Evolutionary conservation across 2,113 vertebrate species (phyloP), one percentile per base, ranked within the genome.

Genomic region (Mustela nigripes): DNA sequence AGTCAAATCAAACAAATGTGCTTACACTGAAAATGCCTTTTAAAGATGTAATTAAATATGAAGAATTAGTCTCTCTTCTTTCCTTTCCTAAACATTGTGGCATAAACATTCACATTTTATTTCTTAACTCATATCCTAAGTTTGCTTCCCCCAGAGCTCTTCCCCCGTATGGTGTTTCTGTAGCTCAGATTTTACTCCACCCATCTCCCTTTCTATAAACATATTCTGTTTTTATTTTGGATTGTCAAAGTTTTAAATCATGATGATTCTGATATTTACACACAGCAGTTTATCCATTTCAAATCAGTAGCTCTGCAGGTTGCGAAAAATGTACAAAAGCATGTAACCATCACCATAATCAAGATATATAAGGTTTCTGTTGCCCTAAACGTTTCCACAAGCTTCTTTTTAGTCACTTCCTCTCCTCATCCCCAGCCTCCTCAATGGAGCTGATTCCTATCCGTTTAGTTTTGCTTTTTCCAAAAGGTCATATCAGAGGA

Each of bases 31-130:
- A 97, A 94, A 79, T 92, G 31, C 12, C 79, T 95, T 92, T 97
- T 94, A 83, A 96, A 74, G 56, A 73, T 15, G n/a, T 87, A 76
- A 97, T 92, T 86, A 95, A 95, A 79, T 94, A 90, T 92, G 95
- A 94, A 95, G 80, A 89, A 93, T 92, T n/a, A 73, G 96, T 79
- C 94, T 95, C 92, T 76, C 74, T 94, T 42, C 58, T 89, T 96
- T 97, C 96, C 95, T 84, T 89, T 71, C 42, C 71, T 87, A 91
- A 53, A 73, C 39, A 87, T 22, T 62, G 79, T 94, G 95, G 83
- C 95, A 90, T 83, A 58, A 50, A 60, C 78, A 89, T 73, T 31
- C 31, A 12, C 42, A 0, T 85, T 90, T 91, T 36, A 12, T 60
- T 36, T 86, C 36, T 96, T 63, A 95, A 93, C 85, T 91, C 58